Evolutionary conservation across 2,888 invertebrate genomes (phyloP).

Genomic region (Pollenia amentaria): DNA sequence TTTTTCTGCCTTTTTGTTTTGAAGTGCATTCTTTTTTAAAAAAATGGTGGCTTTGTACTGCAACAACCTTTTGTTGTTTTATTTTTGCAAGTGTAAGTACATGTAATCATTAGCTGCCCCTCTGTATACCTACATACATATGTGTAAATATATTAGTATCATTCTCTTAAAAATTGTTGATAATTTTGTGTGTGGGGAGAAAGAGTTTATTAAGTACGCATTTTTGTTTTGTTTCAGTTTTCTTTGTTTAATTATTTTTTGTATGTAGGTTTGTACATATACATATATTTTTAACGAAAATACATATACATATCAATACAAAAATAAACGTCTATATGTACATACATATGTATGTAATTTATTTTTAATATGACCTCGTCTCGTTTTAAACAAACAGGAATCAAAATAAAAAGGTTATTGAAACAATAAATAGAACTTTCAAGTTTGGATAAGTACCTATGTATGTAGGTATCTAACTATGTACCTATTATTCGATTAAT

Average conservation of each 20-base stretch:
- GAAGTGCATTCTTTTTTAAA: conserved; percentile 42
- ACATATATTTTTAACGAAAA: neutral
- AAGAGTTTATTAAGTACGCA: neutral
- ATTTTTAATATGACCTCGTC: conserved; percentile 58
- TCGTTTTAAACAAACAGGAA: conserved; percentile 54
- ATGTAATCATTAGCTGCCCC: neutral
- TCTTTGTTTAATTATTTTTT: conserved; percentile 15
- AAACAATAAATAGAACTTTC: neutral
- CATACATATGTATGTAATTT: conserved; percentile 7
- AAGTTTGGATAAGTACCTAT: neutral
- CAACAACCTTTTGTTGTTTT: conserved; percentile 37
- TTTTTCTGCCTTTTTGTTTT: conserved; percentile 26
- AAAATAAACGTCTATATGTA: neutral
- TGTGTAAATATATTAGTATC: neutral
- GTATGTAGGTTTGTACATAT: neutral
- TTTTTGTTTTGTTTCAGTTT: conserved; percentile 41
- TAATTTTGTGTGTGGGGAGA: neutral
- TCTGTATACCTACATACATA: no score
- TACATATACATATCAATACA: no score
- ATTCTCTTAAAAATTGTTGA: conserved; percentile 1
- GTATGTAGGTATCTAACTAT: no score
- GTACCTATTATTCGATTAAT: no score
- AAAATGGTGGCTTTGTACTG: conserved; percentile 67
- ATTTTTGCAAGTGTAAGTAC: neutral
- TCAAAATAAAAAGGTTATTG: conserved; percentile 13